Percentiles rank a stretch among this genome's conserved stretches.
phyloP scores from a whole-genome alignment of 2,113 vertebrate genomes.

The Cygnus atratus region DNA sequence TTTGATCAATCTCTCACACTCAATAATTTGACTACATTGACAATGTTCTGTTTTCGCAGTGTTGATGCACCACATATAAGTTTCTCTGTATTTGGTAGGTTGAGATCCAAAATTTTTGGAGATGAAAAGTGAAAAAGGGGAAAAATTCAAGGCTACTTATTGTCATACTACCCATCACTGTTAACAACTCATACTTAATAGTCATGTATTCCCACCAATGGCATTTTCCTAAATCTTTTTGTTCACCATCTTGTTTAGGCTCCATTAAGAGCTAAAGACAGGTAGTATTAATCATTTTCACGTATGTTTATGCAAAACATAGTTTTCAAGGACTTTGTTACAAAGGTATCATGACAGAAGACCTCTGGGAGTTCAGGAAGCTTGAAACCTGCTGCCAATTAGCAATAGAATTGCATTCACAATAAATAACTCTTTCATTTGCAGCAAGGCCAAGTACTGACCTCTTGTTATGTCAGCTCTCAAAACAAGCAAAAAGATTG shows the following conservation, averaged over 20 bases:
- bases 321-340: background rate
- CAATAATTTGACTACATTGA: conserved; percentile 18
- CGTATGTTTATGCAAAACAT: background rate
- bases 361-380: background rate
- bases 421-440: background rate
- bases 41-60: conserved; percentile 11
- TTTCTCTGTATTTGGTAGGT: background rate
- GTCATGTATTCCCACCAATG: background rate
- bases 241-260: background rate
- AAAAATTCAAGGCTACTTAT: background rate
- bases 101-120: background rate
- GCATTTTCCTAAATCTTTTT: background rate
- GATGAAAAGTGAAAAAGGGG: background rate
- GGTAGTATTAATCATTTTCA: background rate
- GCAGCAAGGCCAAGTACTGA: background rate
- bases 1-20: conserved; percentile 20
- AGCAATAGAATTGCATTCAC: background rate
- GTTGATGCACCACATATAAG: background rate
- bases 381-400: background rate
- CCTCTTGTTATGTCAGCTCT: background rate
- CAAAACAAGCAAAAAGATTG: background rate
- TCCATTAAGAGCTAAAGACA: background rate
- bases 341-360: background rate
- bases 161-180: background rate
- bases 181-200: background rate